Evolutionary conservation across 2,797 vertebrate species (phyloP).

Genomic region (Vespertilio murinus): DNA sequence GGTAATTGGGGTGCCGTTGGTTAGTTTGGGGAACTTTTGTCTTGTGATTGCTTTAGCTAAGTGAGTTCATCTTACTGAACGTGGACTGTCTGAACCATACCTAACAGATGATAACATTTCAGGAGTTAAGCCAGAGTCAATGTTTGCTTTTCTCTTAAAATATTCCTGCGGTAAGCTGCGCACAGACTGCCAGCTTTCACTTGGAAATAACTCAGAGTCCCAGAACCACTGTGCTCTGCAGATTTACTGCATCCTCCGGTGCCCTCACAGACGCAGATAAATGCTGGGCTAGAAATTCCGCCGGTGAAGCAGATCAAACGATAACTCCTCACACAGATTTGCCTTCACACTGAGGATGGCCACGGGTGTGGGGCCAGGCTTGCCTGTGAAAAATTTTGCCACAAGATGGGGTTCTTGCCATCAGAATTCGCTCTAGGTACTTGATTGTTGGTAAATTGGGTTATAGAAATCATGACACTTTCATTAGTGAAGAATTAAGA

Average conservation of each 20-base stretch:
- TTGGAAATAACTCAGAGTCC: conserved; percentile 54
- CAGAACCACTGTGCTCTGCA: conserved; percentile 32
- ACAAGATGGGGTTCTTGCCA: conserved; percentile 69
- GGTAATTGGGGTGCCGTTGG: not conserved
- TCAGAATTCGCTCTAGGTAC: not conserved
- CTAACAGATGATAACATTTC: not conserved
- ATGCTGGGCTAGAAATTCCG: conserved; percentile 22
- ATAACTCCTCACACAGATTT: conserved; percentile 55
- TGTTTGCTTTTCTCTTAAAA: conserved; percentile 62
- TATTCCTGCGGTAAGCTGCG: conserved; percentile 37
- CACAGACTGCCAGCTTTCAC: conserved; percentile 30
- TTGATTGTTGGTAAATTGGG: not conserved
- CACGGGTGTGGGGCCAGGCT: not conserved
- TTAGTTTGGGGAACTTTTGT: not conserved
- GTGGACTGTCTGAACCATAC: not conserved
- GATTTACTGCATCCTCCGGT: not conserved
- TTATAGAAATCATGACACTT: conserved; percentile 16
- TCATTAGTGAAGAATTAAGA: not conserved
- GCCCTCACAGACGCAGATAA: conserved; percentile 5
- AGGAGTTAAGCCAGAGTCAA: not conserved
- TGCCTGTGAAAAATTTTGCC: conserved; percentile 36
- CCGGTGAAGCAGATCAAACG: conserved; percentile 58
- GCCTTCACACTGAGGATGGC: not conserved
- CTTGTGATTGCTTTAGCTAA: not conserved
- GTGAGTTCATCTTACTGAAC: not conserved